These are phyloP conservation scores for Genyomyrus donnyi DNA, from an alignment of 2,113 vertebrate genomes.

Conservation along the genomic window DNA sequence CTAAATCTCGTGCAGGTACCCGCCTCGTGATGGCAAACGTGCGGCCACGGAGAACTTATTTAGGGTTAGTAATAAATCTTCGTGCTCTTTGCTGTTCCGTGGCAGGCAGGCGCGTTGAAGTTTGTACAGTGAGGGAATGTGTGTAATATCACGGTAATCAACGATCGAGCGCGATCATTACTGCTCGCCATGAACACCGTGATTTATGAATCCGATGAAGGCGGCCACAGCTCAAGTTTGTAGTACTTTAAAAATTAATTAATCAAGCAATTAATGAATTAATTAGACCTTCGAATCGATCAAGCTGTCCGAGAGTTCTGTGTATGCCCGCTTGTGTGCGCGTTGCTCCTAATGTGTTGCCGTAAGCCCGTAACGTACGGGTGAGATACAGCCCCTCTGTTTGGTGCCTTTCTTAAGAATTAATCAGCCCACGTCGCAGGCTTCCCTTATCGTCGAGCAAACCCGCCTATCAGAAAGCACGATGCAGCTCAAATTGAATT, in stretches of 20 bases:
- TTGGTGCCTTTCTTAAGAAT: neutral
- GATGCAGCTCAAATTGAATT: slow-evolving; percentile 8
- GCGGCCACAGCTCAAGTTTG: neutral
- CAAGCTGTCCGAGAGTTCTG: neutral
- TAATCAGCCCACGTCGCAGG: neutral
- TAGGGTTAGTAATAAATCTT: neutral
- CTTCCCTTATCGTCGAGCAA: neutral
- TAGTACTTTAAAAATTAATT: neutral
- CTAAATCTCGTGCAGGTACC: neutral
- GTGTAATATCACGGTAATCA: slow-evolving; percentile 5
- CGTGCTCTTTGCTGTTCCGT: neutral
- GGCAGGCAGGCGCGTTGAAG: neutral
- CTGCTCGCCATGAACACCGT: neutral
- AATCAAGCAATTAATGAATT: neutral
- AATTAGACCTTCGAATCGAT: neutral
- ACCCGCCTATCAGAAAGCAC: neutral
- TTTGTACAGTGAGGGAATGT: neutral
- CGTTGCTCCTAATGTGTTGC: neutral
- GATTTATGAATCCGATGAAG: neutral
- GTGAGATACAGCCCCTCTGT: neutral
- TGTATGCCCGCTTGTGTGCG: neutral
- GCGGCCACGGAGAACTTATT: neutral
- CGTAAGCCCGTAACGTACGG: neutral
- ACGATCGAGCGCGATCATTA: neutral
- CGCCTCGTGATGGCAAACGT: neutral